Evolutionary conservation across 2,888 invertebrate species (phyloP), one percentile per base, ranked within the genome.

Genomic region (Microdon myrmicae): DNA sequence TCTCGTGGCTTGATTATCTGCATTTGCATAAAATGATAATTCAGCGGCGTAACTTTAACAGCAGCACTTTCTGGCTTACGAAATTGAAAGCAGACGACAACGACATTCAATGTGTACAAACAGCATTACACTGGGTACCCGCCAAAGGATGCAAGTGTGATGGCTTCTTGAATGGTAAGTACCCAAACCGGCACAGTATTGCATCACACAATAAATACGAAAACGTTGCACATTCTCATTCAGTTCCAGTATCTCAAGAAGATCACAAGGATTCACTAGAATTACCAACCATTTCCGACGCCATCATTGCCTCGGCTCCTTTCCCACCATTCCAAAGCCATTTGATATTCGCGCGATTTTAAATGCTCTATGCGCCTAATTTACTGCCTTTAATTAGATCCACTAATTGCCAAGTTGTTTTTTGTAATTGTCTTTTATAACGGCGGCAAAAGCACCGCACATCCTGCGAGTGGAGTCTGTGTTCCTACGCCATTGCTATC

Each of bases 381-480:
- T 70, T 69, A 68, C 69, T 71, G 71, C 68, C 69, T 72, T 72
- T 72, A 72, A 72, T 72, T 72, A 72, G 70, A 71, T 71, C 67
- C 68, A 68, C 71, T 72, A 72, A 72, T 71, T 71, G 71, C 71
- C 68, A 68, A 71, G 68, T 70, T 71, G 68, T 70, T 68, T 71
- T 70, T 69, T 70, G 64, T 68, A 69, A 69, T 69, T 68, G 69
- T 69, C 69, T 67, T 55, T 56, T 53, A 60, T 66, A 66, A 64
- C 47, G 64, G 56, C 51, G 10, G n/a, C n/a, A 45, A 41, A 47
- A 44, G 64, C 56, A 51, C 53, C 47, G 64, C 56, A 43, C 47
- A 58, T 58, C 51, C 56, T 56, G 64, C 53, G n/a, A n/a, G 51
- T 47, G 51, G 49, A 23, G 48, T 35, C 16, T 32, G 22, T 35